phyloP scores from a whole-genome alignment of 2,113 vertebrate genomes.

The Ciconia stormi region DNA sequence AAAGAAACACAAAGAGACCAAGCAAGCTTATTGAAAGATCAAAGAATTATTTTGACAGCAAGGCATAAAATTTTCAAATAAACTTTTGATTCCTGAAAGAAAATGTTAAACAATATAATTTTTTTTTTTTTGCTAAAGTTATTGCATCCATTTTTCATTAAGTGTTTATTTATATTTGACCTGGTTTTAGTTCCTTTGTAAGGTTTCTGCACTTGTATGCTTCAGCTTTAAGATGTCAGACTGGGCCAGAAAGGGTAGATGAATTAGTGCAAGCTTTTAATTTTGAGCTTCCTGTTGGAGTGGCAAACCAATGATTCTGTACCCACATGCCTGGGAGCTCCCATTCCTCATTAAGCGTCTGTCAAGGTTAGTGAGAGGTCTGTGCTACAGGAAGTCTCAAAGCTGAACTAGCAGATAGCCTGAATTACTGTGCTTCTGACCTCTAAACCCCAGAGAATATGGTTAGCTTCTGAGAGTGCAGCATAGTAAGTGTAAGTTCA shows the following conservation, averaged over 20 bases:
- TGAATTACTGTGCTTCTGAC: background rate
- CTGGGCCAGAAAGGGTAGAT: background rate
- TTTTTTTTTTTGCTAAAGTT: background rate
- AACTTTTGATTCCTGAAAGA: background rate
- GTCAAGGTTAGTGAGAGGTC: background rate
- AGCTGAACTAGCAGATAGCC: background rate
- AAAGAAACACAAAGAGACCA: background rate
- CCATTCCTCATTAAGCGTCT: background rate
- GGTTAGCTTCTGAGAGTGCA: background rate
- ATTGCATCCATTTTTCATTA: background rate
- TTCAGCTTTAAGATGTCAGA: background rate
- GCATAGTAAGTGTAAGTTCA: background rate
- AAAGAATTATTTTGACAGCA: background rate
- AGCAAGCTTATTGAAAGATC: background rate
- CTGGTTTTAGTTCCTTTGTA: background rate
- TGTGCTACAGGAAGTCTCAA: background rate
- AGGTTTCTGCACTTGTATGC: background rate
- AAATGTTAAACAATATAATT: background rate
- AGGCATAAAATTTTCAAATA: background rate
- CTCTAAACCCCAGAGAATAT: background rate
- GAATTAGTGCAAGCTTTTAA: background rate
- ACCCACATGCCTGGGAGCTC: background rate
- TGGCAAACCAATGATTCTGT: background rate
- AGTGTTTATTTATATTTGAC: background rate
- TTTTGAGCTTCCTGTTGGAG: background rate